Evolutionary conservation across 2,888 invertebrate species (phyloP), one percentile per base, ranked within the genome.

Genomic region (Phengaris alcon): DNA sequence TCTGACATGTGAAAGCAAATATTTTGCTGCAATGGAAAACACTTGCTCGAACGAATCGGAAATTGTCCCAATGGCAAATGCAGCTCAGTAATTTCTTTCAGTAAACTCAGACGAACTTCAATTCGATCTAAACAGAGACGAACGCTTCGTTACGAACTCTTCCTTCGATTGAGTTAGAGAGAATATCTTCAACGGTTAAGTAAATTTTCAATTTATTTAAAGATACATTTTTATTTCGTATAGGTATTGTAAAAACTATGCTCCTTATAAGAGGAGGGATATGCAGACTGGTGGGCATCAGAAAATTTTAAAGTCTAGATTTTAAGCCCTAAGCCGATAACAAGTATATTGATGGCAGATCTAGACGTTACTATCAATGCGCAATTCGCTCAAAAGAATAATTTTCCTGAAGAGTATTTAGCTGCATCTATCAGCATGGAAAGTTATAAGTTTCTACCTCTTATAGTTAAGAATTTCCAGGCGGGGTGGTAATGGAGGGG

Each of bases 61-160:
- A 35, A 64, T 64, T 64, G 35, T 6, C 8, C 35, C 35, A 35
- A 64, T 35, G 35, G 12, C 35, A 35, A n/a, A 6, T 13, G 15
- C 59, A 59, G 59, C 8, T 59, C 15, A 59, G 59, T 22, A 59
- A 59, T 59, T 59, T 59, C 59, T 59, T 35, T 64, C 35, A 35
- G 64, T 64, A 64, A 64, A 64, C 64, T 64, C 64, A 12, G 12
- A 9, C 12, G 64, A 64, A 64, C 64, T 64, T 64, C 35, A 35
- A 64, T 64, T 64, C 35, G 35, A 64, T 64, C 10, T 64, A 64
- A 35, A 35, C 64, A 64, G 64, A 64, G 35, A 6, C 64, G 22
- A 5, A 59, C 8, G 59, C 15, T 59, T 48, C 48, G 48, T 48
- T 48, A 22, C 9, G 12, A 13, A 64, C 13, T 64, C 35, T 12